phyloP scores from a whole-genome alignment of 2,888 invertebrate species.

The Drosophila tanythrix region DNA sequence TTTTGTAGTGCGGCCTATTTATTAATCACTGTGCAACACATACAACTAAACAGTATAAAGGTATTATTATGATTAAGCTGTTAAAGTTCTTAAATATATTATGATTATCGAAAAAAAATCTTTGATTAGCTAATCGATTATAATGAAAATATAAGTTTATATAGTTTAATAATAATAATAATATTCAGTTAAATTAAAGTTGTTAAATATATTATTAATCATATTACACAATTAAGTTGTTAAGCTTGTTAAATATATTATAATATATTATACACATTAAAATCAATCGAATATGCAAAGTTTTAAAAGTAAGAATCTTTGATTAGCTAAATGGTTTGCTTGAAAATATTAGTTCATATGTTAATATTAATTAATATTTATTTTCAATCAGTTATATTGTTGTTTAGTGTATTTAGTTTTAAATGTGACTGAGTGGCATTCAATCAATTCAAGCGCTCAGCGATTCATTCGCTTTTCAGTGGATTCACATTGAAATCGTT shows the following conservation, averaged over 20 bases:
- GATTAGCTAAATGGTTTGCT: not conserved
- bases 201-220: not conserved
- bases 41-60: not conserved
- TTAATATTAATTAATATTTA: not conserved
- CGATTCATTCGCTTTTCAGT: slow-evolving; percentile 51
- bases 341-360: too few relatives aligned
- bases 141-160: not conserved
- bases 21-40: slow-evolving; percentile 48
- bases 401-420: slow-evolving; percentile 38
- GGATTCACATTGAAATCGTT: slow-evolving; percentile 58
- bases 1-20: slow-evolving; percentile 40
- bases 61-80: not conserved
- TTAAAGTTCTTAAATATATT: not conserved
- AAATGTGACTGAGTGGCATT: slow-evolving; percentile 49
- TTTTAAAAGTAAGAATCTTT: not conserved
- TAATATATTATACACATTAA: too few relatives aligned
- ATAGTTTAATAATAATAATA: not conserved
- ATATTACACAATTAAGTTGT: too few relatives aligned
- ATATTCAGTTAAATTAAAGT: not conserved
- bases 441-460: slow-evolving; percentile 56
- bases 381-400: slow-evolving; percentile 22
- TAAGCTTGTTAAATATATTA: not conserved
- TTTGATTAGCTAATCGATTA: not conserved
- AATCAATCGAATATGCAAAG: too few relatives aligned
- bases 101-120: not conserved